These are phyloP conservation scores for Pseudomugil gertrudae DNA, from an alignment of 2,797 vertebrate genomes.

Conservation along the genomic window DNA sequence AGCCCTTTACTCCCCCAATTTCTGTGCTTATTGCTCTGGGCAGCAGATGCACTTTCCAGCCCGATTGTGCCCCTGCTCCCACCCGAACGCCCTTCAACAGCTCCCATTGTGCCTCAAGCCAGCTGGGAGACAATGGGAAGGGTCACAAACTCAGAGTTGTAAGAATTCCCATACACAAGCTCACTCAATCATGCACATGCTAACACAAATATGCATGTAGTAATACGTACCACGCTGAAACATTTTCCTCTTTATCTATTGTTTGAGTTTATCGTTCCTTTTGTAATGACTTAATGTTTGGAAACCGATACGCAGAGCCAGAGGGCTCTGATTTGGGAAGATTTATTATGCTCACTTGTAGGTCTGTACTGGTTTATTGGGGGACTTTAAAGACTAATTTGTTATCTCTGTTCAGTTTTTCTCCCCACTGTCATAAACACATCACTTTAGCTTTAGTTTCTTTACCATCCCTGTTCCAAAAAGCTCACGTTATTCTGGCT, in stretches of 20 bases:
- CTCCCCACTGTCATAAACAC: neutral
- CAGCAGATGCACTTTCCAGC: conserved; percentile 62
- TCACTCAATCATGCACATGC: conserved; percentile 34
- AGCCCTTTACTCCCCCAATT: conserved; percentile 2
- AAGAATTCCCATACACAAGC: conserved; percentile 58
- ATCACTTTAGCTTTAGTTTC: neutral
- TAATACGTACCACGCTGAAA: neutral
- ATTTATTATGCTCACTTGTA: neutral
- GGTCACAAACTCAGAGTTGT: conserved; percentile 50
- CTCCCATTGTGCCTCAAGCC: conserved; percentile 60
- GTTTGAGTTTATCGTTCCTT: neutral
- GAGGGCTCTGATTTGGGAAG: neutral
- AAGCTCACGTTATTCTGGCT: neutral
- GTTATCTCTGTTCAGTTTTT: neutral
- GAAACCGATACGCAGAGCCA: neutral
- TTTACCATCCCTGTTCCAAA: neutral
- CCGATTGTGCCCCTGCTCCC: conserved; percentile 45
- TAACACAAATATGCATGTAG: conserved; percentile 17
- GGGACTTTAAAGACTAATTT: neutral
- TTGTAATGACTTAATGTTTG: neutral
- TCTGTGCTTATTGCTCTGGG: conserved; percentile 34
- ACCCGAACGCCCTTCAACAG: conserved; percentile 25
- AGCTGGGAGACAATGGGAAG: conserved; percentile 60
- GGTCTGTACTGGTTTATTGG: neutral
- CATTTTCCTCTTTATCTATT: neutral